A percentile compares a stretch with the other conserved stretches of the same genome.
phyloP scores from a whole-genome alignment of 1,140 invertebrate genomes.

The Aphis craccivora region DNA sequence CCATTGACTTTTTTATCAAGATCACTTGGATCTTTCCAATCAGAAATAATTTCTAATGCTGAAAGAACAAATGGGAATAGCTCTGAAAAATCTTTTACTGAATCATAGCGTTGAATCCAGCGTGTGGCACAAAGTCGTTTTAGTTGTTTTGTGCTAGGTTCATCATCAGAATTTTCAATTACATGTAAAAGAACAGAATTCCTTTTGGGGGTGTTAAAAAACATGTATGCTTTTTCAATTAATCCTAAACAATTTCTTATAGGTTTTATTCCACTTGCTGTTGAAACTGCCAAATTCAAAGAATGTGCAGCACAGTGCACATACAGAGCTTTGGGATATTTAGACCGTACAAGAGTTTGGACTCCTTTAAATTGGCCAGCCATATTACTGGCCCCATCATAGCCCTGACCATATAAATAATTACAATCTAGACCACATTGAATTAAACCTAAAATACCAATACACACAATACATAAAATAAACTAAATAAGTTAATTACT shows the following conservation, averaged over 20 bases:
- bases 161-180: background rate
- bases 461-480: background rate
- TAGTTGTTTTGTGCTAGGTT: background rate
- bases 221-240: background rate
- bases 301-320: slow-evolving; percentile 54
- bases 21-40: no score
- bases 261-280: no score
- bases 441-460: background rate
- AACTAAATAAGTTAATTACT: slow-evolving; percentile 19
- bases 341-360: slow-evolving; percentile 8
- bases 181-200: background rate
- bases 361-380: slow-evolving; percentile 46
- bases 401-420: slow-evolving; percentile 50
- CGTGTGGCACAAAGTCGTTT: background rate
- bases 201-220: slow-evolving; percentile 13
- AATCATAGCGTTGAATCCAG: no score
- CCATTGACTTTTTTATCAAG: no score
- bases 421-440: slow-evolving; percentile 16
- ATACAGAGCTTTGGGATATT: slow-evolving; percentile 46
- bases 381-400: slow-evolving; percentile 46
- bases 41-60: no score
- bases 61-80: no score
- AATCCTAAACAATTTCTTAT: background rate
- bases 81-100: no score
- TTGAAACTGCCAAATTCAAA: background rate